Conservation (phyloP, 1,140 invertebrate genomes). For the Planococcus citri region DNA sequence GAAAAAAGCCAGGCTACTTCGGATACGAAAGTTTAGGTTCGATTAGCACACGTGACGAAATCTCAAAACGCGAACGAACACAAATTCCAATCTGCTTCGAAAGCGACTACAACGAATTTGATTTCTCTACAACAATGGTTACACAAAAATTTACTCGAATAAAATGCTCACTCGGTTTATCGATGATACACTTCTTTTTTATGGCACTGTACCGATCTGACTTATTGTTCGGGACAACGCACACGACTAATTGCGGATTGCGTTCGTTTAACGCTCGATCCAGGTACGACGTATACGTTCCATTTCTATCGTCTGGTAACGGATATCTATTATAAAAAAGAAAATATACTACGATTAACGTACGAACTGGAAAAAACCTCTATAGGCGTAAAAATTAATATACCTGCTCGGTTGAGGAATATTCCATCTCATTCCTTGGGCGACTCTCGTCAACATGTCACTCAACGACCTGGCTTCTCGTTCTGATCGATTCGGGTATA, state of each 20-base stretch:
- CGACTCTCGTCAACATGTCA: background rate
- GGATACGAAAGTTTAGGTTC: no score
- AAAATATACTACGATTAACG: background rate
- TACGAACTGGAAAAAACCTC: no score
- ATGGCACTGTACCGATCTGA: conserved; percentile 64
- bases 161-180: conserved; percentile 37
- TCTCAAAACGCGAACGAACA: no score
- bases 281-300: background rate
- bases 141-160: no score
- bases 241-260: conserved; percentile 18
- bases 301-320: background rate
- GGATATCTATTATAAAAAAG: conserved; percentile 18
- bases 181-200: conserved; percentile 72
- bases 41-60: no score
- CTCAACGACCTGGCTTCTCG: conserved; percentile 4
- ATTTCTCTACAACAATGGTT: background rate
- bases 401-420: conserved; percentile 14
- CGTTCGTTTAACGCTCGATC: background rate
- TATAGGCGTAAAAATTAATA: conserved; percentile 12
- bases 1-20: no score
- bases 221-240: conserved; percentile 39
- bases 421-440: background rate
- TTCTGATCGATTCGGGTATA: background rate
- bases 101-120: no score
- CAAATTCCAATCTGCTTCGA: background rate